Percentiles rank a stretch among this genome's conserved stretches.
phyloP scores from a whole-genome alignment of 2,888 invertebrate species.

The Erebia aethiops region DNA sequence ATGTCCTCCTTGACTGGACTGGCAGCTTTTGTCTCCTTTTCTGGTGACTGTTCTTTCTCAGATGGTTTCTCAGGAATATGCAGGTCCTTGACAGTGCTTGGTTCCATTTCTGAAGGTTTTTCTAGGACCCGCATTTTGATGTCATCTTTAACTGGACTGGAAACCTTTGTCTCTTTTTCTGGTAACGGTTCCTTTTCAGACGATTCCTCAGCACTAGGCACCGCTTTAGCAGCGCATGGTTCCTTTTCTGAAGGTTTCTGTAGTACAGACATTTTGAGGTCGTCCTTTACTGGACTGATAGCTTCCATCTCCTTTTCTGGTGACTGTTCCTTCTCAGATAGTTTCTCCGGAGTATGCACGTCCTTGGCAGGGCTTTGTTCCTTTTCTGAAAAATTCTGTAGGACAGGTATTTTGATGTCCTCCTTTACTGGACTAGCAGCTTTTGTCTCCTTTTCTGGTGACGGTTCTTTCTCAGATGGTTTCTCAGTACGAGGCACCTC shows the following conservation, averaged over 20 bases:
- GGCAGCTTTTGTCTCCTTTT: not conserved
- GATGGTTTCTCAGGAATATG: not conserved
- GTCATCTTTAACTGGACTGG: not conserved
- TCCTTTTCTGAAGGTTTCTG: too few species aligned
- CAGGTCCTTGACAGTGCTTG: not conserved
- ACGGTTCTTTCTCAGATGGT: not conserved
- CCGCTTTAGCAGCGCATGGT: slow-evolving; percentile 31
- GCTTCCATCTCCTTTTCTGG: too few species aligned
- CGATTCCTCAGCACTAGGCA: slow-evolving; percentile 4
- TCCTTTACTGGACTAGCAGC: not conserved
- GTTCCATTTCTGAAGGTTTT: slow-evolving; percentile 29
- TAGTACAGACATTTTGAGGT: too few species aligned
- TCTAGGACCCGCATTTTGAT: slow-evolving; percentile 11
- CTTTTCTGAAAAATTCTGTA: not conserved
- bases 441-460: slow-evolving; percentile 1
- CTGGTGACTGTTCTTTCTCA: not conserved
- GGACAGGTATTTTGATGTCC: not conserved
- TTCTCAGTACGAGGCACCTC: not conserved
- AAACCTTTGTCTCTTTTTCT: not conserved
- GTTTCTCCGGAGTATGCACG: too few species aligned
- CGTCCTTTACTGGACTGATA: too few species aligned
- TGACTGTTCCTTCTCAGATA: too few species aligned
- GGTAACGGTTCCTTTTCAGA: not conserved
- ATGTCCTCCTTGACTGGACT: not conserved
- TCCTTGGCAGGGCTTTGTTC: too few species aligned